A percentile compares a stretch with the other conserved stretches of the same genome.
Conservation (phyloP, 2,113 vertebrate species). For the Gallinago undulata region DNA sequence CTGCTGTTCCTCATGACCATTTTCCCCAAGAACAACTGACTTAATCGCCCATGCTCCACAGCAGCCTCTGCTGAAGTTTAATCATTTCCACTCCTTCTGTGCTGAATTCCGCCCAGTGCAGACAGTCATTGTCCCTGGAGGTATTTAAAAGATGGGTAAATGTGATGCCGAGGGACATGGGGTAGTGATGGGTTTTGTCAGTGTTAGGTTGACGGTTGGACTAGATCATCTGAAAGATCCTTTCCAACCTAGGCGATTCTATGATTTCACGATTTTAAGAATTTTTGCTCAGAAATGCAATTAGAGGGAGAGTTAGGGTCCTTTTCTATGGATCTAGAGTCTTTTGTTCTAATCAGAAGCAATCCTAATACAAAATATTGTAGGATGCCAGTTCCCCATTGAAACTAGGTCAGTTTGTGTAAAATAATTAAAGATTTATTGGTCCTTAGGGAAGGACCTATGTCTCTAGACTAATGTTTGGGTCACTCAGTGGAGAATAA, state of each 20-base stretch:
- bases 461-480: background rate
- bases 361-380: background rate
- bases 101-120: background rate
- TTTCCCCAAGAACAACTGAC: background rate
- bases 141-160: too few species aligned
- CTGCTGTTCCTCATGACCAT: background rate
- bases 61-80: background rate
- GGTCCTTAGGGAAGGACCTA: conserved; percentile 11
- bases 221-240: too few species aligned
- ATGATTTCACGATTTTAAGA: background rate
- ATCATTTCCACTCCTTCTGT: background rate
- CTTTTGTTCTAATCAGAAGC: background rate
- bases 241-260: too few species aligned
- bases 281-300: background rate
- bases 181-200: too few species aligned
- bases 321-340: background rate
- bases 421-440: conserved; percentile 62
- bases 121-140: too few species aligned
- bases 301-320: background rate
- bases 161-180: too few species aligned
- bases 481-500: background rate
- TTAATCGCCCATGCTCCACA: background rate
- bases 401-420: conserved; percentile 47
- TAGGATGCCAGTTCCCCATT: background rate
- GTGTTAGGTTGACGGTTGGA: too few species aligned